These are phyloP conservation scores for Sesamia inferens DNA, from an alignment of 2,888 invertebrate species.

Conservation along the genomic window DNA sequence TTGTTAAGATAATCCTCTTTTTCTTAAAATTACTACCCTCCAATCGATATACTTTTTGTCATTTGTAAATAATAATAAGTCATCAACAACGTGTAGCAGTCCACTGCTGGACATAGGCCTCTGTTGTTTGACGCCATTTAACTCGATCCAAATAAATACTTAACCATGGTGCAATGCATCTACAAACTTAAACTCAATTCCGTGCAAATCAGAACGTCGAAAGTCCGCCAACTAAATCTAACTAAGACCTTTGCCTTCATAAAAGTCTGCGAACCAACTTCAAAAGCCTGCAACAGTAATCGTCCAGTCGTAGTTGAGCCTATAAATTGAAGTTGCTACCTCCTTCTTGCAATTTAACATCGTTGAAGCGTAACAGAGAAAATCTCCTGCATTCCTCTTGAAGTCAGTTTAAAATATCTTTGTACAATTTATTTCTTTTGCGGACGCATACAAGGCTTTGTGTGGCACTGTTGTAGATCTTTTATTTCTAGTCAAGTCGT, in stretches of 20 bases:
- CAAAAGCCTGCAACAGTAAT: slow-evolving; percentile 62
- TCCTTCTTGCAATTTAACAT: slow-evolving; percentile 69
- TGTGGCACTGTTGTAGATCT: background rate
- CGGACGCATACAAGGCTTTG: slow-evolving; percentile 22
- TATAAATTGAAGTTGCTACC: slow-evolving; percentile 66
- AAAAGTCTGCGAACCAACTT: slow-evolving; percentile 57
- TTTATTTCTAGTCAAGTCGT: slow-evolving; percentile 3
- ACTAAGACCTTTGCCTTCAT: slow-evolving; percentile 54
- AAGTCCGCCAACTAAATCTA: slow-evolving; percentile 41
- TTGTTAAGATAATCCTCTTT: no score
- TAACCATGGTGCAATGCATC: background rate
- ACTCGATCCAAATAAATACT: background rate
- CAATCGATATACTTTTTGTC: no score
- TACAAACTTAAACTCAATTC: slow-evolving; percentile 1
- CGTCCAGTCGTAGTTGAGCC: slow-evolving; percentile 55
- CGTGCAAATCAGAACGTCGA: slow-evolving; percentile 28
- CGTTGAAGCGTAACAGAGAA: slow-evolving; percentile 63
- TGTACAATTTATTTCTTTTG: slow-evolving; percentile 77
- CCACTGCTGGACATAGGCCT: no score
- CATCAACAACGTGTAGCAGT: no score
- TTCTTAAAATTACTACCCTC: no score
- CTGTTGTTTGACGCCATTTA: no score
- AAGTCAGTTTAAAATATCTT: slow-evolving; percentile 79
- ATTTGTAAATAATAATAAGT: no score
- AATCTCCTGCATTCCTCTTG: slow-evolving; percentile 68